Base-by-base conservation (phyloP, 2,797 vertebrate genomes). In the Acanthurus tractus region DNA sequence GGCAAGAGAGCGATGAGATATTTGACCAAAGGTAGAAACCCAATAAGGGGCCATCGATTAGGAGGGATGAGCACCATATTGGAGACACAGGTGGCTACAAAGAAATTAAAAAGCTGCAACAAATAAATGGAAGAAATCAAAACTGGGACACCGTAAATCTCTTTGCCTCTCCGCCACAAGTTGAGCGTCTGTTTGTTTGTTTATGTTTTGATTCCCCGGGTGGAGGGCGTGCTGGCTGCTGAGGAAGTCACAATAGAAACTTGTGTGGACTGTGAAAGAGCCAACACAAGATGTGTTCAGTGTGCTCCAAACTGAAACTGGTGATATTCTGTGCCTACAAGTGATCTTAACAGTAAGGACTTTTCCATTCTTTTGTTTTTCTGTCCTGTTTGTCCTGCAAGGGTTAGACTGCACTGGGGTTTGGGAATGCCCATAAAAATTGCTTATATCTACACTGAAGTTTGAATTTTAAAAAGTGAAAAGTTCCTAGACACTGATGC, bases 21-120 rank as follows among this genome's bases (percentile, higher is more conserved):
- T 95, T 93, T 93, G 92, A 93, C 92, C 89, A 92, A 94, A 94
- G 87, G 78, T 75, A 88, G 90, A 94, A 93, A 95, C 89, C 92
- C 94, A 96, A 95, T 95, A 95, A 94, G 91, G 88, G 80, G 84
- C 92, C 89, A 96, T 96, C 91, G 94, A 96, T 95, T 95, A 95
- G 88, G 79, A 88, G 74, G 84, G 71, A 86, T 86, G 90, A 89
- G 78, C 85, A 89, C 83, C 92, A 92, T 94, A 94, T 95, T 94
- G 91, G 88, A 94, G 89, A 89, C 89, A 91, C 88, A 84, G 89
- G 91, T 94, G 90, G 91, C 92, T 90, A 92, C 88, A 89, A 88
- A 92, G 88, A 95, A 93, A 94, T 94, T 93, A 93, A 94, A 94
- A 92, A 93, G 67, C 81, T 82, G 82, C 81, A 88, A 88, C 84